Evolutionary conservation across 2,113 vertebrate genomes (phyloP).

Genomic region (Gadus macrocephalus): DNA sequence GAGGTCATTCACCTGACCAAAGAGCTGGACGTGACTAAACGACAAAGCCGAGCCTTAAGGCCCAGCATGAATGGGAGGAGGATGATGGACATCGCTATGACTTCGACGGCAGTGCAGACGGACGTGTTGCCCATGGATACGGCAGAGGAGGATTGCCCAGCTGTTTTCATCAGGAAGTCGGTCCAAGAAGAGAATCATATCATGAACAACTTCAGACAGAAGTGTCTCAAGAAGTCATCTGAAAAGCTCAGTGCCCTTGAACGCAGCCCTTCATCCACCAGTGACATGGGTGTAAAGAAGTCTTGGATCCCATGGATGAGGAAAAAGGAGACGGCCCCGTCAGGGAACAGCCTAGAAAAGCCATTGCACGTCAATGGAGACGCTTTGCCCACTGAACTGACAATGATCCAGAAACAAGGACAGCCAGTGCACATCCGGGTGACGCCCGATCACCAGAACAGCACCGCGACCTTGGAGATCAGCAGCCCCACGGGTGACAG

Average conservation of each 20-base stretch:
- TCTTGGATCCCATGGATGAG: conserved; percentile 98
- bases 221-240: conserved; percentile 82
- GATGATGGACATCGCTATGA: conserved; percentile 85
- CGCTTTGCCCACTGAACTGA: conserved; percentile 73
- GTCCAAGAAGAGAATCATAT: conserved; percentile 97
- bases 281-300: conserved; percentile 84
- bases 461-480: conserved; percentile 88
- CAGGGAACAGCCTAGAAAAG: conserved; percentile 72
- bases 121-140: conserved; percentile 71
- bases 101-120: conserved; percentile 88
- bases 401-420: conserved; percentile 85
- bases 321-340: conserved; percentile 78
- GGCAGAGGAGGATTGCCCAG: conserved; percentile 87
- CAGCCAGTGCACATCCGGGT: conserved; percentile 91
- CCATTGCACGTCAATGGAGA: conserved; percentile 64
- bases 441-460: conserved; percentile 89
- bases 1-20: conserved; percentile 88
- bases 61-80: conserved; percentile 88
- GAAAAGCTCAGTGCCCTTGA: conserved; percentile 75
- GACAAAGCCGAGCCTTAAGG: conserved; percentile 86
- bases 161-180: conserved; percentile 93
- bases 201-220: conserved; percentile 92
- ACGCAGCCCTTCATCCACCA: conserved; percentile 82
- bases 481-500: conserved; percentile 83
- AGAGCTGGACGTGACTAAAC: conserved; percentile 89